Evolutionary conservation across 2,888 invertebrate species (phyloP).

Genomic region (Temnothorax rugatulus): DNA sequence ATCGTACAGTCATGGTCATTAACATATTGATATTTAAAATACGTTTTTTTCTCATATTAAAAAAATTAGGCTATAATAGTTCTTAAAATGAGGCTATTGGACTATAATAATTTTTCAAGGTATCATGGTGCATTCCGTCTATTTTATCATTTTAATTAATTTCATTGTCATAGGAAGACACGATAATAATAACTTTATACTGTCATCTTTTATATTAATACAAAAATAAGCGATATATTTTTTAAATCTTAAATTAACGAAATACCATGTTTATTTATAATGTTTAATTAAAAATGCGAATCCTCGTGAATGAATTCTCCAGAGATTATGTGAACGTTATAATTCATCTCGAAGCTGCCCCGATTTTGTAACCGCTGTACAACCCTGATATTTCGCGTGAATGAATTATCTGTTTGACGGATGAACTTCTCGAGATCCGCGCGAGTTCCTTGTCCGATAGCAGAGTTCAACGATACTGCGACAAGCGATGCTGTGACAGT

Average conservation of each 20-base stretch:
- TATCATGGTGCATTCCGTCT: not conserved
- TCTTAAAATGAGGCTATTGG: not conserved
- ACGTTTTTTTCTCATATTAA: not conserved
- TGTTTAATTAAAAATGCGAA: not conserved
- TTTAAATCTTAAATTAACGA: not conserved
- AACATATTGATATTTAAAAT: not conserved
- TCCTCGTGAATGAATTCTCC: not conserved
- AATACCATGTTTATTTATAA: not conserved
- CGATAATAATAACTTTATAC: not conserved
- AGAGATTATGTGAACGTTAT: not conserved
- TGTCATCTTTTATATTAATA: not conserved
- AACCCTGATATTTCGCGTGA: not conserved
- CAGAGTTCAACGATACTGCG: not conserved
- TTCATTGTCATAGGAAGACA: not conserved
- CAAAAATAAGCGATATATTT: not conserved
- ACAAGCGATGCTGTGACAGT: not conserved
- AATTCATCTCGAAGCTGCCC: not conserved
- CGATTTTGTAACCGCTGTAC: not conserved
- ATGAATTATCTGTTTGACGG: not conserved
- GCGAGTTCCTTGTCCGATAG: slow-evolving; percentile 8
- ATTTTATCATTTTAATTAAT: not conserved
- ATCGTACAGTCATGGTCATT: not conserved
- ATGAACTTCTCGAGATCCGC: slow-evolving; percentile 13
- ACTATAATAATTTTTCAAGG: not conserved
- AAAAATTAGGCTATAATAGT: not conserved